Conservation (phyloP, 2,113 vertebrate genomes). For the Tachuris rubrigastra region DNA sequence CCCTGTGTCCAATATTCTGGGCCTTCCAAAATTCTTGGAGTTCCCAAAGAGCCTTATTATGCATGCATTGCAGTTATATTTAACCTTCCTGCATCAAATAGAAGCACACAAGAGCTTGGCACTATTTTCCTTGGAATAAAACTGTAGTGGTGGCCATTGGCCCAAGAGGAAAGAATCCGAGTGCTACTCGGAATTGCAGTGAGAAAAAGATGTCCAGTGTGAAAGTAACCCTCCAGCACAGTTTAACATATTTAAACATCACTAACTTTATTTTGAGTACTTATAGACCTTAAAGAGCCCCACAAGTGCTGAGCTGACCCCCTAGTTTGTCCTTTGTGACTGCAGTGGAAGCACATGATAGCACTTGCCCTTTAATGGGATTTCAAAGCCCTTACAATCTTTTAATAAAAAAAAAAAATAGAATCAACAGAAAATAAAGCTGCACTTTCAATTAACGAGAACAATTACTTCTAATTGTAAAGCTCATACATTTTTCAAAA, state of each 20-base stretch:
- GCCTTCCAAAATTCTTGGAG: not conserved
- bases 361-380: constrained; percentile 3
- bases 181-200: not conserved
- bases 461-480: constrained; percentile 75
- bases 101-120: not conserved
- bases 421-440: constrained; percentile 70
- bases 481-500: constrained; percentile 72
- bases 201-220: not conserved
- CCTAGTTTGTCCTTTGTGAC: not conserved
- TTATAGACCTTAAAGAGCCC: not conserved
- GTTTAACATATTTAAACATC: not conserved
- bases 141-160: not conserved
- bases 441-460: constrained; percentile 76
- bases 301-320: not conserved
- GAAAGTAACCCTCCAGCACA: not conserved
- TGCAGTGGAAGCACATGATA: not conserved
- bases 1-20: not conserved
- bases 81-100: not conserved
- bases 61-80: not conserved
- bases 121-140: not conserved
- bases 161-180: not conserved
- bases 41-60: not conserved
- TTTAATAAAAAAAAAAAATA: constrained; percentile 22
- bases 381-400: constrained; percentile 51
- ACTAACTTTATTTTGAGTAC: not conserved